These are phyloP conservation scores for Dunckerocampus dactyliophorus DNA, from an alignment of 2,113 vertebrate genomes.

Conservation along the genomic window DNA sequence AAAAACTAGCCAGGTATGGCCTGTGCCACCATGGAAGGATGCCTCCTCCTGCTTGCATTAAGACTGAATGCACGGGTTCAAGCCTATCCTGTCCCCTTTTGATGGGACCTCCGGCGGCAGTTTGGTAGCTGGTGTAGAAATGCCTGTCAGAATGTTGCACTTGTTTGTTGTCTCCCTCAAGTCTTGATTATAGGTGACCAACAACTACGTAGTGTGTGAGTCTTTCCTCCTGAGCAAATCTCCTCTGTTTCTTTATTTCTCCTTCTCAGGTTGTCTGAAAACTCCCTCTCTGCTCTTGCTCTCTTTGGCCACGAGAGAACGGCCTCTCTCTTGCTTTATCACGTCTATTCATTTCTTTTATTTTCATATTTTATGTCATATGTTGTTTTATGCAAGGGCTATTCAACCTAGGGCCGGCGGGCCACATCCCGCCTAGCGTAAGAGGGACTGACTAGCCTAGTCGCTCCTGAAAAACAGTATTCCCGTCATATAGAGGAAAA, in stretches of 20 bases:
- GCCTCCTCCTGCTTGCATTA: constrained; percentile 41
- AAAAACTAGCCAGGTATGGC: constrained; percentile 86
- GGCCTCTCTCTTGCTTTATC: constrained; percentile 42
- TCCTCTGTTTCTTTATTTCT: constrained; percentile 42
- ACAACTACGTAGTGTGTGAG: constrained; percentile 33
- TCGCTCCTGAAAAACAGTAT: no score
- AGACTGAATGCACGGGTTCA: constrained; percentile 40
- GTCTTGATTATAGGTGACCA: constrained; percentile 40
- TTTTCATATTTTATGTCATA: constrained; percentile 29
- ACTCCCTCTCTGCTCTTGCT: constrained; percentile 49
- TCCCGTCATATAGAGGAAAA: no score
- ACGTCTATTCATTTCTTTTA: background rate
- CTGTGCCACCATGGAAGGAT: constrained; percentile 42
- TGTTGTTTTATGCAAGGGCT: constrained; percentile 40
- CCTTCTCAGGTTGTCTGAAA: constrained; percentile 56
- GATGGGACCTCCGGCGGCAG: constrained; percentile 24
- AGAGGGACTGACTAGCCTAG: no score
- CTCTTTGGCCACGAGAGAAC: constrained; percentile 50
- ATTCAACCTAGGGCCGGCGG: background rate
- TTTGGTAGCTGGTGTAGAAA: constrained; percentile 25
- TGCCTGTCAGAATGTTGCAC: constrained; percentile 40
- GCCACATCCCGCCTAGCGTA: no score
- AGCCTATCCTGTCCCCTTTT: constrained; percentile 24
- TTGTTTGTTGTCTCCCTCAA: constrained; percentile 30
- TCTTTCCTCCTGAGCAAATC: constrained; percentile 37